Percentiles rank a stretch among this genome's conserved stretches.
These are phyloP conservation scores for Chromoteleia sp. DNA, from an alignment of 2,888 invertebrate genomes.

Conservation along the genomic window DNA sequence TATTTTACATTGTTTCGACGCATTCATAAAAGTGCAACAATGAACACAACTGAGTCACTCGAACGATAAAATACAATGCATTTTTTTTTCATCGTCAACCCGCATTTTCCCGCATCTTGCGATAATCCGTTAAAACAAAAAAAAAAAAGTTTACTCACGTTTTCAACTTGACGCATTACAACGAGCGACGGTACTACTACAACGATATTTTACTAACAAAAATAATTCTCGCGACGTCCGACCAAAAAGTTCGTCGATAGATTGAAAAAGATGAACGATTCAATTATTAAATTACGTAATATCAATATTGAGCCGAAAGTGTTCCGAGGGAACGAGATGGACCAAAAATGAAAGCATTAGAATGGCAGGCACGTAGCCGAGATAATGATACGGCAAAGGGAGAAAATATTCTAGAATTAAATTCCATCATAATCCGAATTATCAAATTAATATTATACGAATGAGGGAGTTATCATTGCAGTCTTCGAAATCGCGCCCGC, in stretches of 20 bases:
- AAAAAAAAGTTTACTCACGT: slow-evolving; percentile 8
- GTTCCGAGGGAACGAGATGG: slow-evolving; percentile 31
- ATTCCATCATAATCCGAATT: slow-evolving; percentile 59
- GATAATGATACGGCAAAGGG: slow-evolving; percentile 67
- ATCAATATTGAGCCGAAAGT: slow-evolving; percentile 60
- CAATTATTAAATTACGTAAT: slow-evolving; percentile 64
- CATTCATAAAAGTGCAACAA: not conserved
- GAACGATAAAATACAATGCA: not conserved
- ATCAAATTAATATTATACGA: slow-evolving; percentile 64
- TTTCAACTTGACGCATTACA: slow-evolving; percentile 7
- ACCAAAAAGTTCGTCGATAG: slow-evolving; percentile 7
- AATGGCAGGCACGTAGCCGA: slow-evolving; percentile 64
- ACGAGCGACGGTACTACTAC: no score
- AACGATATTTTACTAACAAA: slow-evolving; percentile 35
- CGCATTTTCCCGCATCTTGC: slow-evolving; percentile 25
- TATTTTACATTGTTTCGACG: slow-evolving; percentile 16
- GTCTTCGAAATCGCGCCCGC: not conserved
- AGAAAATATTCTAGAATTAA: slow-evolving; percentile 67
- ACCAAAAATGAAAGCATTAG: slow-evolving; percentile 64
- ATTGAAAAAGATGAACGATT: slow-evolving; percentile 61
- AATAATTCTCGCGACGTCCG: not conserved
- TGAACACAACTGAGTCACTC: not conserved
- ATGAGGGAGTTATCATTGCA: slow-evolving; percentile 28
- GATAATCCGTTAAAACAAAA: slow-evolving; percentile 10
- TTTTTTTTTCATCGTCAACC: not conserved